Conservation (phyloP, 2,888 invertebrate species). For the Exephanes ischioxanthus region DNA sequence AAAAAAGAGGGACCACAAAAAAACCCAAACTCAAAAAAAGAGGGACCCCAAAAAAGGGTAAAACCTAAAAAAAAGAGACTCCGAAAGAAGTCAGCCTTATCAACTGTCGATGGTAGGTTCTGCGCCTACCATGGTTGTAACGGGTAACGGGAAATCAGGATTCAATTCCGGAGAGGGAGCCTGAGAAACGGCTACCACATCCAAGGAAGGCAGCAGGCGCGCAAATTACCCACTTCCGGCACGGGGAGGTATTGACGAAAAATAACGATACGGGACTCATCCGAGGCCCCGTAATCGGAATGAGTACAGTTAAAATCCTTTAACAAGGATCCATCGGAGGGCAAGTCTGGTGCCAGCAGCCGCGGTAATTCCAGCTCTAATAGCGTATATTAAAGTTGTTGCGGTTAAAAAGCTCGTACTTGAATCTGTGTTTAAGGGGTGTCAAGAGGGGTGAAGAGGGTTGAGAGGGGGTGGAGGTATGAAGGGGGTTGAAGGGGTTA, state of each 20-base stretch:
- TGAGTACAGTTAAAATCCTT: constrained; percentile 87
- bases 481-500: too few species aligned
- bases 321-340: constrained; percentile 89
- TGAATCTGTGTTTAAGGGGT: constrained; percentile 83
- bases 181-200: constrained; percentile 90
- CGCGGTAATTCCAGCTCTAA: constrained; percentile 90
- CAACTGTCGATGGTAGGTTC: too few species aligned
- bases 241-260: constrained; percentile 89
- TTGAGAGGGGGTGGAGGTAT: too few species aligned
- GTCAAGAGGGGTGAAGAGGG: too few species aligned
- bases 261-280: constrained; percentile 88
- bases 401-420: constrained; percentile 80
- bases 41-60: too few species aligned
- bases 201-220: constrained; percentile 91
- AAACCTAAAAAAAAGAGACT: too few species aligned
- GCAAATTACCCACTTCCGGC: constrained; percentile 88
- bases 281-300: constrained; percentile 69
- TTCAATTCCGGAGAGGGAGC: constrained; percentile 91
- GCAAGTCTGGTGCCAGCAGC: constrained; percentile 91
- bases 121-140: constrained; percentile 88
- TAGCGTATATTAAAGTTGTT: too few species aligned
- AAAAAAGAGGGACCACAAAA: too few species aligned
- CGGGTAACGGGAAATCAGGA: constrained; percentile 91
- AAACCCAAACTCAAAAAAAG: too few species aligned
- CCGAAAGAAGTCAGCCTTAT: too few species aligned